These are phyloP conservation scores for Oligia latruncula DNA, from an alignment of 2,888 invertebrate species.

Conservation along the genomic window DNA sequence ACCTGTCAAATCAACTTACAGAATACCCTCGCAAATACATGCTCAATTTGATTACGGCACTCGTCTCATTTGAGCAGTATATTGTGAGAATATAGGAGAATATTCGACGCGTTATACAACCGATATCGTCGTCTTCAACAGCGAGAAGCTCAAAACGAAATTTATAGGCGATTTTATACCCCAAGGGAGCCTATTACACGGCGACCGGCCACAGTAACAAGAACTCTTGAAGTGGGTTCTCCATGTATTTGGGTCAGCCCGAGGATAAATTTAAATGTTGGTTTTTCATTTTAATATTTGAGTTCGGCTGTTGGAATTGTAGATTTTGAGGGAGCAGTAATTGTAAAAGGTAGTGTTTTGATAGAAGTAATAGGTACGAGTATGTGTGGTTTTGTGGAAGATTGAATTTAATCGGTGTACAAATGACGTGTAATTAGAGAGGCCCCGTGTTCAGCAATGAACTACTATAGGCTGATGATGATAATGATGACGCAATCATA, in stretches of 20 bases:
- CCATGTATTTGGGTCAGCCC: conserved; percentile 63
- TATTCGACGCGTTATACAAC: conserved; percentile 66
- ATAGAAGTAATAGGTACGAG: conserved; percentile 8
- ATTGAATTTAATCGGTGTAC: background rate
- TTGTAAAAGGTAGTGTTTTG: conserved; percentile 12
- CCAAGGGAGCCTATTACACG: conserved; percentile 82
- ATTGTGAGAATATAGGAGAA: conserved; percentile 55
- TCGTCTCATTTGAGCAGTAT: conserved; percentile 50
- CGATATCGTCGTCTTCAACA: conserved; percentile 68
- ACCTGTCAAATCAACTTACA: conserved; percentile 52
- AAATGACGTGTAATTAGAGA: background rate
- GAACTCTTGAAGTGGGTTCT: conserved; percentile 58
- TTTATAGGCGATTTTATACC: conserved; percentile 84
- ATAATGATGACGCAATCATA: background rate
- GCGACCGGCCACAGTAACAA: conserved; percentile 66
- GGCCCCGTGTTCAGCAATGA: background rate
- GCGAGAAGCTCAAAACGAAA: conserved; percentile 78
- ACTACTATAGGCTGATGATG: background rate
- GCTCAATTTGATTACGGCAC: conserved; percentile 55
- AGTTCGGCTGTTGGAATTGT: conserved; percentile 51
- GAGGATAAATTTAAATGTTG: conserved; percentile 66
- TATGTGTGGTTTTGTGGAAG: background rate
- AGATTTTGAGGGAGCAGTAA: conserved; percentile 36
- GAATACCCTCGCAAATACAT: conserved; percentile 26
- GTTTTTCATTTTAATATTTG: conserved; percentile 65